Evolutionary conservation across 2,113 vertebrate genomes (phyloP).

Genomic region (Smithornis capensis): DNA sequence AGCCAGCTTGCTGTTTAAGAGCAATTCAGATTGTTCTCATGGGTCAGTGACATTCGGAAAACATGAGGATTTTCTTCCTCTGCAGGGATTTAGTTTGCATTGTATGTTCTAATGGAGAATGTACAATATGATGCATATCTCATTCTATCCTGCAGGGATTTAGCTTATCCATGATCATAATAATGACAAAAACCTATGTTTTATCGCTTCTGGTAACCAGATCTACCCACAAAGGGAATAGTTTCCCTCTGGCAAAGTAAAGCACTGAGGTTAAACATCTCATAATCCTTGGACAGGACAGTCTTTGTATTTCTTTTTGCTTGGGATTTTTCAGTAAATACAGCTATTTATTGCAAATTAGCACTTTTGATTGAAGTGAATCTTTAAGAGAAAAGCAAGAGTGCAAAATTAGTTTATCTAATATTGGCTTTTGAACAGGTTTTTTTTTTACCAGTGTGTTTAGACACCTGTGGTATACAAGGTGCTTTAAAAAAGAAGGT

Average conservation of each 20-base stretch:
- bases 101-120: background rate
- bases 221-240: constrained; percentile 50
- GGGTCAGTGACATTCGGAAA: background rate
- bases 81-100: background rate
- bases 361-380: background rate
- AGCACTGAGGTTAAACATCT: constrained; percentile 21
- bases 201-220: constrained; percentile 35
- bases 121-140: background rate
- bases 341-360: background rate
- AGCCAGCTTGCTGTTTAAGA: background rate
- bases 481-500: background rate
- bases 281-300: constrained; percentile 2
- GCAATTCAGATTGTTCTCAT: background rate
- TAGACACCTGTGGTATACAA: background rate
- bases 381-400: background rate
- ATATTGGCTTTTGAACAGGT: background rate
- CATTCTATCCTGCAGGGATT: constrained; percentile 18
- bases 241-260: constrained; percentile 34
- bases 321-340: background rate
- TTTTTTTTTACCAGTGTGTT: background rate
- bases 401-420: background rate
- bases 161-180: background rate
- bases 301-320: background rate
- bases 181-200: constrained; percentile 14
- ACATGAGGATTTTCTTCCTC: background rate